phyloP scores from a whole-genome alignment of 2,797 vertebrate genomes.

The Hippocampus kuda region DNA sequence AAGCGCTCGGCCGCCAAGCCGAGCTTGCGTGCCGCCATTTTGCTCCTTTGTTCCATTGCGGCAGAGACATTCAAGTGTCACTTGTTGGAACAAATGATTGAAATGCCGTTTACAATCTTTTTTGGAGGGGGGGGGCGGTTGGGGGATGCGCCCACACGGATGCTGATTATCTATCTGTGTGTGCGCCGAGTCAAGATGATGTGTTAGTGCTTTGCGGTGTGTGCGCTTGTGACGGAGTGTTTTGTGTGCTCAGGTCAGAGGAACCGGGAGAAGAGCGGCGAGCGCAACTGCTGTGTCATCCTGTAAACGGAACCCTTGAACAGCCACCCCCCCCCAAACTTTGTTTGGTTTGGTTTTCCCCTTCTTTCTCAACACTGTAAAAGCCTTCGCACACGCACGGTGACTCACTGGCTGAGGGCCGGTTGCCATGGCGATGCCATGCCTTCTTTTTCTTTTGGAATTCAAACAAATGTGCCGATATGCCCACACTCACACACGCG shows the following conservation, averaged over 20 bases:
- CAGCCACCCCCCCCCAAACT: neutral
- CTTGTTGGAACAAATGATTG: too few relatives aligned
- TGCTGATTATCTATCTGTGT: too few relatives aligned
- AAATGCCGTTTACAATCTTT: too few relatives aligned
- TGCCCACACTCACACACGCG: slow-evolving; percentile 16
- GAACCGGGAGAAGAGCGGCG: slow-evolving; percentile 96
- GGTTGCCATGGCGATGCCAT: slow-evolving; percentile 3
- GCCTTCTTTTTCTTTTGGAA: neutral
- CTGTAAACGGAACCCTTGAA: slow-evolving; percentile 72
- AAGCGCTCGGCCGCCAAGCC: too few relatives aligned
- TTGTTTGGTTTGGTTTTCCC: slow-evolving; percentile 40
- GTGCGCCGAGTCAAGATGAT: too few relatives aligned
- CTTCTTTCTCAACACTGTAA: neutral
- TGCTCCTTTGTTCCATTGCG: too few relatives aligned
- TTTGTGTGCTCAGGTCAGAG: slow-evolving; percentile 78
- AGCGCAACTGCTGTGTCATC: slow-evolving; percentile 98
- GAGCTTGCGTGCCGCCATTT: too few relatives aligned
- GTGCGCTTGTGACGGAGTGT: neutral
- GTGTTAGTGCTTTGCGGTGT: too few relatives aligned
- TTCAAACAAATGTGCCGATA: slow-evolving; percentile 4
- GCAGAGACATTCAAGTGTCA: too few relatives aligned
- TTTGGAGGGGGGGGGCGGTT: too few relatives aligned
- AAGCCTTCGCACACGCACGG: slow-evolving; percentile 6
- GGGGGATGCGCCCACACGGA: too few relatives aligned
- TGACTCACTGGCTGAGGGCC: neutral